Conservation (phyloP, 2,797 vertebrate species). For the Eulemur rubriventer region DNA sequence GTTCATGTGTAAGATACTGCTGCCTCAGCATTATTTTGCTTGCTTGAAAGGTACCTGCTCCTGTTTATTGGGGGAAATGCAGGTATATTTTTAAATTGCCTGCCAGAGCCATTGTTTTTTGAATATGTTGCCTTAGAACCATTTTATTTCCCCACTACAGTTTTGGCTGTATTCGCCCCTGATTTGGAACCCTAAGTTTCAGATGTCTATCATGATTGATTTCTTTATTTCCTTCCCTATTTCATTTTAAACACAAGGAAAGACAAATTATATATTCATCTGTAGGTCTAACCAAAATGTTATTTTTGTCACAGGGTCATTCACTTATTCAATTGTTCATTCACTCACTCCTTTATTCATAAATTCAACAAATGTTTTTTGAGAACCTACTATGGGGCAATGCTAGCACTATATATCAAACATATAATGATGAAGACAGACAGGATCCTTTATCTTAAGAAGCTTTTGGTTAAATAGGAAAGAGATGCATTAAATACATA, state of each 20-base stretch:
- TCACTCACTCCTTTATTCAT: background rate
- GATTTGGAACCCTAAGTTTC: background rate
- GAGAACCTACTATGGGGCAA: background rate
- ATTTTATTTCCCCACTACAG: constrained; percentile 2
- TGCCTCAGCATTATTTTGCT: background rate
- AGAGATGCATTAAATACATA: background rate
- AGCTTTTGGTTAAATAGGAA: background rate
- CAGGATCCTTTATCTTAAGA: background rate
- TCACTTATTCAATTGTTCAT: background rate
- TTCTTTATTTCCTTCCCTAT: background rate
- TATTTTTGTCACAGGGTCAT: background rate
- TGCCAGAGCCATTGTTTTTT: background rate
- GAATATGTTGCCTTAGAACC: background rate
- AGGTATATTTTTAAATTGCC: background rate
- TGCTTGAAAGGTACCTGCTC: background rate
- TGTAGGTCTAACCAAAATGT: background rate
- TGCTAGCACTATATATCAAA: background rate
- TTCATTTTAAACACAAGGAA: constrained; percentile 49
- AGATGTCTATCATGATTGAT: background rate
- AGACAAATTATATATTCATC: background rate
- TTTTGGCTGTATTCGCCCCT: background rate
- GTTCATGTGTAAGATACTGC: background rate
- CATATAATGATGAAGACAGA: background rate
- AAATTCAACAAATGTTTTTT: background rate
- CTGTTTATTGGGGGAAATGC: background rate